Evolutionary conservation across 2,797 vertebrate species (phyloP).

Genomic region (Urophycis tenuis): DNA sequence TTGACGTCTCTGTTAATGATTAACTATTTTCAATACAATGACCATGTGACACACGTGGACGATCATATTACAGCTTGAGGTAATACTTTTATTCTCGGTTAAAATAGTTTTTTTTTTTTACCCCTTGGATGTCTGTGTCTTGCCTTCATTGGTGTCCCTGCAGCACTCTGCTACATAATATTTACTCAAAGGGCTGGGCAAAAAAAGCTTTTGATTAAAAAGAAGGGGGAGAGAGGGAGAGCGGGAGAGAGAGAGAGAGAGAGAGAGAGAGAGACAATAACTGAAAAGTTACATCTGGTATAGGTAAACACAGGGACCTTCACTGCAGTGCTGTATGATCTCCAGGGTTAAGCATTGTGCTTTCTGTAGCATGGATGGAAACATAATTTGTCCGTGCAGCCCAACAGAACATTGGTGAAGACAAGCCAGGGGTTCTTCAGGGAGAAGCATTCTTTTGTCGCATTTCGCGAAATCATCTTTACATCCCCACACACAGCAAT

Average conservation of each 20-base stretch:
- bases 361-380: not conserved
- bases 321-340: not conserved
- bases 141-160: slow-evolving; percentile 3
- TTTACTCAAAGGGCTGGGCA: slow-evolving; percentile 42
- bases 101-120: slow-evolving; percentile 6
- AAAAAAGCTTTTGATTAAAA: slow-evolving; percentile 56
- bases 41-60: not conserved
- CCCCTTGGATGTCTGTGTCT: slow-evolving; percentile 4
- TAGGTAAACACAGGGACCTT: not conserved
- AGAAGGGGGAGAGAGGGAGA: slow-evolving; percentile 31
- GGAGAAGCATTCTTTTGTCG: not conserved
- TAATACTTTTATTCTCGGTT: not conserved
- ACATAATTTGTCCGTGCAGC: not conserved
- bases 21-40: no score
- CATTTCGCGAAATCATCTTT: no score
- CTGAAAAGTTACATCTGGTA: not conserved
- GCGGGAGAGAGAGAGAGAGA: slow-evolving; percentile 39
- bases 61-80: not conserved
- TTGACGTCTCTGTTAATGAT: not conserved
- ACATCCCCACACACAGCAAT: no score
- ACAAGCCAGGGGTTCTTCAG: not conserved
- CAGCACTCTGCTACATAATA: slow-evolving; percentile 36
- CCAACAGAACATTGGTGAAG: not conserved
- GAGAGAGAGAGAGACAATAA: slow-evolving; percentile 37
- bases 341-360: not conserved